phyloP scores from a whole-genome alignment of 2,113 vertebrate genomes.

The Sciurus niger region DNA sequence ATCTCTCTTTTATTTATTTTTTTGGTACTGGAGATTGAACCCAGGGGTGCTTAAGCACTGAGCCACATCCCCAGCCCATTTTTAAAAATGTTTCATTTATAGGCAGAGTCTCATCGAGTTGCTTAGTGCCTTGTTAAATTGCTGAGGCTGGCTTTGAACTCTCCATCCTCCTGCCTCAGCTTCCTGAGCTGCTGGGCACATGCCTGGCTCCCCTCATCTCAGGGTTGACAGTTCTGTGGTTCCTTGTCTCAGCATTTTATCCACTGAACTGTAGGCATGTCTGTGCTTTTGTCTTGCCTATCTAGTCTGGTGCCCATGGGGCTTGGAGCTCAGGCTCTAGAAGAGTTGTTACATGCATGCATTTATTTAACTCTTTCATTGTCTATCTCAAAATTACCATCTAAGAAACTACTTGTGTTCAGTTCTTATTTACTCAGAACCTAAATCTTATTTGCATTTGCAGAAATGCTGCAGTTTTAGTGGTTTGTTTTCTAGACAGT shows the following conservation, averaged over 20 bases:
- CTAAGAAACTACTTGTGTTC: background rate
- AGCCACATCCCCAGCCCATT: no score
- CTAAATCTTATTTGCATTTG: background rate
- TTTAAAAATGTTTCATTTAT: no score
- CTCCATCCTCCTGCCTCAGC: no score
- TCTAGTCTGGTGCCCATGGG: background rate
- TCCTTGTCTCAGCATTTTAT: background rate
- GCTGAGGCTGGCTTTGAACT: no score
- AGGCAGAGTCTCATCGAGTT: no score
- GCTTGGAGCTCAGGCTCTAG: background rate
- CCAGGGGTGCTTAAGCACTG: no score
- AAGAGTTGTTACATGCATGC: background rate
- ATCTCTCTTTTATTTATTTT: no score
- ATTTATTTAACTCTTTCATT: background rate
- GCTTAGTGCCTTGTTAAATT: no score
- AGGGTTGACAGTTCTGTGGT: background rate
- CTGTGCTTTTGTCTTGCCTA: no score
- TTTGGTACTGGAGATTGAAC: no score
- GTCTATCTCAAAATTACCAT: background rate
- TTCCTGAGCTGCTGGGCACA: no score
- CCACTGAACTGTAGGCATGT: background rate
- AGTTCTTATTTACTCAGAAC: conserved; percentile 19
- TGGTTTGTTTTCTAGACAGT: background rate
- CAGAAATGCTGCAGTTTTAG: background rate
- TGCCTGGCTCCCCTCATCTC: background rate